Evolutionary conservation across 1,140 invertebrate species (phyloP).

Genomic region (Macrobrachium rosenbergii): DNA sequence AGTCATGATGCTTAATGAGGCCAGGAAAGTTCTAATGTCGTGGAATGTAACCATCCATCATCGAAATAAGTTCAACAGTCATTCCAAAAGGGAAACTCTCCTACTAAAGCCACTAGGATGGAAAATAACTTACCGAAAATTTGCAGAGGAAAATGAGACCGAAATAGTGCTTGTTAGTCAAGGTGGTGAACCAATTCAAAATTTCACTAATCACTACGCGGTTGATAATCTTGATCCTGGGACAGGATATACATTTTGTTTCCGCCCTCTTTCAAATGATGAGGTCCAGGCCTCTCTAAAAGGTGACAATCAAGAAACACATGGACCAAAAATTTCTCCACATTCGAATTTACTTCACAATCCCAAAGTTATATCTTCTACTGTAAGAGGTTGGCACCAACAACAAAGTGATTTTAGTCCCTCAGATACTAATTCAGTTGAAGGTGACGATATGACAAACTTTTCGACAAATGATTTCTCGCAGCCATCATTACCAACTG

Average conservation of each 20-base stretch:
- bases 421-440: too few relatives aligned
- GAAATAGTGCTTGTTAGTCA: conserved; percentile 48
- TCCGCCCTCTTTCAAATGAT: conserved; percentile 27
- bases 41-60: conserved; percentile 43
- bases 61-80: background rate
- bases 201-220: conserved; percentile 52
- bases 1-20: conserved; percentile 10
- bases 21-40: conserved; percentile 21
- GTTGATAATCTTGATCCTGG: conserved; percentile 28
- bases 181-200: conserved; percentile 44
- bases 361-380: background rate
- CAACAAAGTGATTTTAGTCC: background rate
- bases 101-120: conserved; percentile 39
- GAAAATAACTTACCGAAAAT: conserved; percentile 38
- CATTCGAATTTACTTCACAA: background rate
- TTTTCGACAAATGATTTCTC: too few relatives aligned
- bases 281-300: conserved; percentile 12
- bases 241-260: conserved; percentile 38
- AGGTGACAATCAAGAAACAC: too few relatives aligned
- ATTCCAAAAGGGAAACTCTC: background rate
- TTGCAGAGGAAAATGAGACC: conserved; percentile 27
- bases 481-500: too few relatives aligned
- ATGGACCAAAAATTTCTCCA: background rate
- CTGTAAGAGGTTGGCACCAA: background rate
- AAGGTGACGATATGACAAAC: too few relatives aligned